Percentiles rank a stretch among this genome's conserved stretches.
phyloP scores from a whole-genome alignment of 2,888 invertebrate species.

The Hemithea aestivaria region DNA sequence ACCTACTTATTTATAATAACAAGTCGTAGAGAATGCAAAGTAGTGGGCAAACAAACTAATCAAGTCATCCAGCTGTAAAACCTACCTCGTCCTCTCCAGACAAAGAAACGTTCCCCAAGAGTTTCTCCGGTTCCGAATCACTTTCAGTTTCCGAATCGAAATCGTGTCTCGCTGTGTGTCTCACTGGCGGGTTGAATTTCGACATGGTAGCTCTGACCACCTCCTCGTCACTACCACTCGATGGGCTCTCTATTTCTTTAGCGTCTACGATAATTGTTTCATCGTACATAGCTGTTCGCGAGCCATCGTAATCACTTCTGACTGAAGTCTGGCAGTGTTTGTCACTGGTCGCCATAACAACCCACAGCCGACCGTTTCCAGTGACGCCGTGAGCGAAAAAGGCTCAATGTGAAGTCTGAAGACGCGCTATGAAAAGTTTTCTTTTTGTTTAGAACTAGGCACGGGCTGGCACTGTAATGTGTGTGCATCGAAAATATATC shows the following conservation, averaged over 20 bases:
- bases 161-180: conserved; percentile 65
- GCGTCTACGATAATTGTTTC: conserved; percentile 79
- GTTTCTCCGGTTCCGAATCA: conserved; percentile 59
- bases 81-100: conserved; percentile 53
- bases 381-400: conserved; percentile 41
- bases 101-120: conserved; percentile 46
- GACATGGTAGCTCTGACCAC: conserved; percentile 58
- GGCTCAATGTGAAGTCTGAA: conserved; percentile 23
- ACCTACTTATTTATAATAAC: no score
- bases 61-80: no score
- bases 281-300: conserved; percentile 78
- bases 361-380: conserved; percentile 40
- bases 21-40: no score
- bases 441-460: conserved; percentile 20
- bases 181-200: conserved; percentile 66
- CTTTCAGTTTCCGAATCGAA: conserved; percentile 69
- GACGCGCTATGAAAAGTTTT: conserved; percentile 18
- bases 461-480: conserved; percentile 26
- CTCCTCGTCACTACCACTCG: conserved; percentile 47
- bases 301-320: conserved; percentile 33
- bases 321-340: conserved; percentile 70
- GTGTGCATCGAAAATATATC: no score
- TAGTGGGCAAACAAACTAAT: no score
- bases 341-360: conserved; percentile 67
- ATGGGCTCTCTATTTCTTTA: conserved; percentile 75